Evolutionary conservation across 64 coral and sea anemone genomes (phyloP), one percentile per base, ranked within the genome.

Genomic region (Stichodactyla helianthus): DNA sequence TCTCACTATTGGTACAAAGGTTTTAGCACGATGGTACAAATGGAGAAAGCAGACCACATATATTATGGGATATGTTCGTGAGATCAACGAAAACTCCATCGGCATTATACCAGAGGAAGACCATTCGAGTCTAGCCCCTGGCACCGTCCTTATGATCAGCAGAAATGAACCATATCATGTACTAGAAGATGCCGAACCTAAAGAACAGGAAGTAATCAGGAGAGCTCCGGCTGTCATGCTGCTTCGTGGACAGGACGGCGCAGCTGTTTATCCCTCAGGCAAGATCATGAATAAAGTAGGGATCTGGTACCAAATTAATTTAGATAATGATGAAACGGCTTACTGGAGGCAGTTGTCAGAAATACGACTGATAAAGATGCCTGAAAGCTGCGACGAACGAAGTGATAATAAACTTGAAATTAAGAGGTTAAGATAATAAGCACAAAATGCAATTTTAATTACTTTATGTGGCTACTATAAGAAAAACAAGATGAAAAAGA

Each of bases 1-100:
- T 85, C 82, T 90, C 5, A 77, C 82, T 10, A 12, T 85, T 50
- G 89, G 89, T 14, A 63, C 89, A 0, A 77, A 60, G 51, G 83
- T 90, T 50, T 62, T 90, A 62, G 89, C 89, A 22, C 82, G 54
- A 6, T 90, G 89, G 89, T 81, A 81, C 78, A 9, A 19, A 28
- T 81, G 52, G 35, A 15, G 4, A 18, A 52, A 52, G n/a, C 50
- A 81, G 12, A 54, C 52, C 5, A 81, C 52, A 53, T 81, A 81
- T 81, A 22, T 81, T 81, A 18, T 18, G 78, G 78, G 78, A 51
- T 81, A 81, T 22, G 78, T 81, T 16, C 52, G 50, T 8, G 18
- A 81, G 50, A 54, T 81, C 78, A 54, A 81, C n/a, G 50, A 81
- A 19, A 54, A 81, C 14, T 19, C 51, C 53, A 52, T 81, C 15